Conservation (phyloP, 2,113 vertebrate species). For the Prunella fulvescens region DNA sequence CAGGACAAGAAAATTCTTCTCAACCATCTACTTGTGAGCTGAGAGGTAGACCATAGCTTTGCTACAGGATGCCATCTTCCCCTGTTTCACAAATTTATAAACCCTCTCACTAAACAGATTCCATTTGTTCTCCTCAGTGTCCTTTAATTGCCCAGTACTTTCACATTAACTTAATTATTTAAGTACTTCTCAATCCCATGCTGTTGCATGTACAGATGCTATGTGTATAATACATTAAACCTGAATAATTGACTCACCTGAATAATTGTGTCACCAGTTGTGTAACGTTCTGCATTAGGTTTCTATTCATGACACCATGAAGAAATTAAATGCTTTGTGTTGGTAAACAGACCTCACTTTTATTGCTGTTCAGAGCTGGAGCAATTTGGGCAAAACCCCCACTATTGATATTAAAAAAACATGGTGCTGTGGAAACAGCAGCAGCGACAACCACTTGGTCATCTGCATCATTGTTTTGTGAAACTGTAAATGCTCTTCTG, state of each 20-base stretch:
- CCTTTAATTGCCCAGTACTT: slow-evolving; percentile 27
- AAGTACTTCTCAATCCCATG: not conserved
- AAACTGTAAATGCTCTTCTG: not conserved
- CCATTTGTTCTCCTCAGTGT: slow-evolving; percentile 3
- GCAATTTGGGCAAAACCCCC: not conserved
- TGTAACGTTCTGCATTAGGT: slow-evolving; percentile 35
- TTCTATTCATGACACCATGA: slow-evolving; percentile 23
- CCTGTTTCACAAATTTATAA: not conserved
- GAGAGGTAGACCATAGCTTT: not conserved
- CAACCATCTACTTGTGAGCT: not conserved
- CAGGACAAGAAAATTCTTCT: not conserved
- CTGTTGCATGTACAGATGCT: slow-evolving; percentile 29
- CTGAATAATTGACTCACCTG: slow-evolving; percentile 25
- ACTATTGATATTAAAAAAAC: not conserved
- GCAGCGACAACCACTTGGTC: not conserved
- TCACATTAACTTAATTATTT: slow-evolving; percentile 53
- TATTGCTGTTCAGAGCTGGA: slow-evolving; percentile 4
- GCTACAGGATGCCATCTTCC: not conserved
- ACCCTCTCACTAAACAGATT: not conserved
- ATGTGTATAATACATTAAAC: slow-evolving; percentile 56
- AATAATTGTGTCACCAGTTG: slow-evolving; percentile 60
- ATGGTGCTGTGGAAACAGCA: not conserved
- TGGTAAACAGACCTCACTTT: slow-evolving; percentile 43
- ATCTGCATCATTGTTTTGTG: not conserved
- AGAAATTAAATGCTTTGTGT: slow-evolving; percentile 34